A percentile compares a stretch with the other conserved stretches of the same genome.
These are phyloP conservation scores for Patagioenas fasciata DNA, from an alignment of 2,113 vertebrate species.

Conservation along the genomic window DNA sequence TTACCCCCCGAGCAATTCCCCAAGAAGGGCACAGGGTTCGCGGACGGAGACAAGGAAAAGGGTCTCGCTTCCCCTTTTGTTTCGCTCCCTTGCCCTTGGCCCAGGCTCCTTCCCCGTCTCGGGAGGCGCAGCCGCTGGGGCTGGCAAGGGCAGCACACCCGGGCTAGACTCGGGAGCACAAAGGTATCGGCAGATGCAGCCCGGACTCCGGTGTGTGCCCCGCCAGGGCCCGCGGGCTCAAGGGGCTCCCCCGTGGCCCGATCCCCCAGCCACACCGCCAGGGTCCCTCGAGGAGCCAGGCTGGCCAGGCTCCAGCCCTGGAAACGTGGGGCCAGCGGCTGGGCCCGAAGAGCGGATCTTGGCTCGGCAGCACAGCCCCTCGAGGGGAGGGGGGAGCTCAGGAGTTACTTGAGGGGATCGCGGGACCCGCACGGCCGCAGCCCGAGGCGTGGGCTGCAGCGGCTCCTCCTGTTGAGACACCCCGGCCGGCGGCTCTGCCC, in stretches of 20 bases:
- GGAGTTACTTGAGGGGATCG: background rate
- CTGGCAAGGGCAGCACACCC: background rate
- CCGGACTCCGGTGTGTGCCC: accelerated
- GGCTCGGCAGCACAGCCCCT: too few relatives aligned
- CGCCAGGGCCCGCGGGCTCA: background rate
- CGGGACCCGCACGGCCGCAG: background rate
- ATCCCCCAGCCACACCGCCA: background rate
- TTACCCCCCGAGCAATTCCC: too few relatives aligned
- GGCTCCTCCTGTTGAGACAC: accelerated
- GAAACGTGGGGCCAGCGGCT: background rate
- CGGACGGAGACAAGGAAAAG: background rate
- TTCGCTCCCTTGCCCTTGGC: background rate
- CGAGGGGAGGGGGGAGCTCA: too few relatives aligned
- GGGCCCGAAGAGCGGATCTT: accelerated
- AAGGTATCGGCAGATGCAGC: accelerated
- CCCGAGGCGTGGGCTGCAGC: background rate
- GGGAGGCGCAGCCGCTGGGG: background rate
- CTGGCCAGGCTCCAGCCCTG: accelerated
- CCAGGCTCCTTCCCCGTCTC: background rate
- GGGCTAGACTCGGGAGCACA: accelerated
- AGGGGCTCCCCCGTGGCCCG: background rate
- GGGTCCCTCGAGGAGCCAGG: background rate
- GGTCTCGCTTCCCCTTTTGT: background rate
- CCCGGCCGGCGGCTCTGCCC: background rate
- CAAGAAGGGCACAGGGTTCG: accelerated